Evolutionary conservation across 2,113 vertebrate species (phyloP), one percentile per base, ranked within the genome.

Genomic region (Oncorhynchus clarkii): DNA sequence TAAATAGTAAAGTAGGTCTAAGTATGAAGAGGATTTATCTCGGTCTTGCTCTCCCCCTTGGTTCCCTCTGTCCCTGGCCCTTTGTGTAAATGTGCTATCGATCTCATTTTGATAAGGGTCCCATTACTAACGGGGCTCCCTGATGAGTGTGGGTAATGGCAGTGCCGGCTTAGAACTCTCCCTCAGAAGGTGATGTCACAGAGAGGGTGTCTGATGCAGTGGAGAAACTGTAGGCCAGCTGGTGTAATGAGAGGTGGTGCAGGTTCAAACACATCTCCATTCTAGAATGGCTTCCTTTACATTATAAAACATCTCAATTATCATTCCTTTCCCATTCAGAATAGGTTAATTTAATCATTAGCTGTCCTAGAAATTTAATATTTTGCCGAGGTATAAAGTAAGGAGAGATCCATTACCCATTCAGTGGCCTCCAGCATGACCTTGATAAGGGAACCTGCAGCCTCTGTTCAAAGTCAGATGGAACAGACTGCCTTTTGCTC

Each of bases 101-200:
- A 88, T 88, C 74, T 81, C 67, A 75, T 86, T 89, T 85, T 85
- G 87, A 88, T 88, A 84, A 85, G 88, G 88, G 75, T 85, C 85
- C 84, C 78, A 84, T 89, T 87, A 76, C 84, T 80, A 89, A 88
- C 39, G 16, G 82, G 82, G 78, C 77, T 85, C 76, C 75, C 82
- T 66, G 70, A 78, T 80, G 76, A 67, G 75, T 49, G 68, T 82
- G 65, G 83, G 71, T 85, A 75, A 88, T 86, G 86, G 81, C 75
- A 78, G 67, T 20, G 75, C 70, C 74, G 59, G 59, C n/a, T 80
- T 78, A 87, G 51, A 54, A 13, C 3, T 81, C 82, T 88, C 81
- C 75, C 82, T 64, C 8, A 11, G 39, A 45, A 45, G 39, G 31
- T 70, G 72, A 82, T 84, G 73, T 82, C 82, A 80, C 76, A 51